Conservation (phyloP, 2,888 invertebrate genomes). For the Acanthococcus lagerstroemiae region DNA sequence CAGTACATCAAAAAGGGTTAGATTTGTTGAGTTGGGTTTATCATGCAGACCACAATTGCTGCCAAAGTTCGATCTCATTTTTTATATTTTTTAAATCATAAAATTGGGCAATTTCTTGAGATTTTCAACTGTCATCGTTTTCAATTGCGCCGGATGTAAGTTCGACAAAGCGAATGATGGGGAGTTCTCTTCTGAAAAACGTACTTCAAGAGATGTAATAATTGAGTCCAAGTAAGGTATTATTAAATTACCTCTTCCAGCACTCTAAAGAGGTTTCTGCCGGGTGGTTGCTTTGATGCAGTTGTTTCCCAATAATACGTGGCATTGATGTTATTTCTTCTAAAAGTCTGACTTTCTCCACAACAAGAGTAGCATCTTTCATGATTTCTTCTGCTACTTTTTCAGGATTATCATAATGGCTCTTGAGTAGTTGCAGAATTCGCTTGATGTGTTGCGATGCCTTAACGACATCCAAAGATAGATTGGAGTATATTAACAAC, state of each 20-base stretch:
- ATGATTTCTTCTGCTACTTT: not conserved
- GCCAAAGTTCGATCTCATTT: not conserved
- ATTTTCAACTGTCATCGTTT: not conserved
- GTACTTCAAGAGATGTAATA: too few relatives aligned
- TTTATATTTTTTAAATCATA: not conserved
- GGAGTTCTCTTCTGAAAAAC: not conserved
- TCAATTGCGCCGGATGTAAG: not conserved
- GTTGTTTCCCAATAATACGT: too few relatives aligned
- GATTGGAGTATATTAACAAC: slow-evolving; percentile 19
- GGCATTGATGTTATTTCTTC: too few relatives aligned
- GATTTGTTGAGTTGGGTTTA: not conserved
- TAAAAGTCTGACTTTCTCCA: too few relatives aligned
- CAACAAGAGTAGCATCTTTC: too few relatives aligned
- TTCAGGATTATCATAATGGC: not conserved
- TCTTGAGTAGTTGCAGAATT: not conserved
- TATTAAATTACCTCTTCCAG: not conserved
- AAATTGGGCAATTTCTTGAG: not conserved
- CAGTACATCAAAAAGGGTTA: not conserved
- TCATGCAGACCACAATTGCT: not conserved
- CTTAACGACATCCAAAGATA: slow-evolving; percentile 7
- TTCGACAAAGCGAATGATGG: too few relatives aligned
- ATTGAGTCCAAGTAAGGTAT: not conserved
- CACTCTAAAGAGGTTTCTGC: not conserved
- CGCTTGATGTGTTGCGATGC: not conserved
- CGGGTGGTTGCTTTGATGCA: not conserved